phyloP scores from a whole-genome alignment of 2,113 vertebrate genomes.

The Heloderma charlesbogerti region DNA sequence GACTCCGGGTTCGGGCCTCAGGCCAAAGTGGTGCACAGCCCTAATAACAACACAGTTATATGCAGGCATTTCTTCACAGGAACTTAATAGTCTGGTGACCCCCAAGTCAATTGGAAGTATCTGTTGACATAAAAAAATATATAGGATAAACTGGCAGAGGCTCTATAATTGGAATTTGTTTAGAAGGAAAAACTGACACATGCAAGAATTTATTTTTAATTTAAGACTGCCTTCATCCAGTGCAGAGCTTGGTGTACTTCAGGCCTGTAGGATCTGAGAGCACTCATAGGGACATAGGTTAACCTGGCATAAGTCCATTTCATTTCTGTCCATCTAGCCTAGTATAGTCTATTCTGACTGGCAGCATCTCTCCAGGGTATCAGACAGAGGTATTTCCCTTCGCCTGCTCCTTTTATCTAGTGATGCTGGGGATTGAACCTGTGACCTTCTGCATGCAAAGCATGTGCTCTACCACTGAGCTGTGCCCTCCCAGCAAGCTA shows the following conservation, averaged over 20 bases:
- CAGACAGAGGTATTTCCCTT: background rate
- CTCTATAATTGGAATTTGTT: background rate
- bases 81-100: background rate
- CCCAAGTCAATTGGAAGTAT: background rate
- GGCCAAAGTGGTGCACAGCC: too few relatives aligned
- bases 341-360: background rate
- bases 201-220: background rate
- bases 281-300: too few relatives aligned
- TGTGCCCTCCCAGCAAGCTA: background rate
- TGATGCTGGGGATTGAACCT: background rate
- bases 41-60: too few relatives aligned
- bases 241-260: background rate
- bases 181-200: background rate
- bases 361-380: background rate
- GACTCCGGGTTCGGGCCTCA: too few relatives aligned
- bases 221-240: background rate
- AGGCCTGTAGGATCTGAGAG: background rate
- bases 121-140: background rate
- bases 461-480: background rate
- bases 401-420: background rate
- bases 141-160: background rate
- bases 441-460: background rate
- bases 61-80: too few relatives aligned
- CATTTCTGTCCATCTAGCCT: background rate
- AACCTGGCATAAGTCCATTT: background rate